Base-by-base conservation (phyloP, 2,113 vertebrate genomes). In the Rynchops niger region DNA sequence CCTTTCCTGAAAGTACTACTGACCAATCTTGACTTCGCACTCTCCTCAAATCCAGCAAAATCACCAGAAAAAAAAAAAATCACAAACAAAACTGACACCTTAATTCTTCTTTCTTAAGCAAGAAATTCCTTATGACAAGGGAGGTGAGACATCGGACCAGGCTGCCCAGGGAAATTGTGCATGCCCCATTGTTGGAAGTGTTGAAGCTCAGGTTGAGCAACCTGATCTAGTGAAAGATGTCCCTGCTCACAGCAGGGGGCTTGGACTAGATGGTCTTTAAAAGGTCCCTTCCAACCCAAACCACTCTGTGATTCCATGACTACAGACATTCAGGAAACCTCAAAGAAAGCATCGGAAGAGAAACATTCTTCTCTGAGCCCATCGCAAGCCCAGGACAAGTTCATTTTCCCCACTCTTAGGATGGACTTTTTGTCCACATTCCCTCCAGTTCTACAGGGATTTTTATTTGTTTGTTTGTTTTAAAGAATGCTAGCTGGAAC, bases 151-250 rank as follows among this genome's bases (percentile, higher is more conserved):
- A 36, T 11, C 52, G 34, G 29, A 76, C 12, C 27, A 62, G 26
- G 25, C 17, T 72, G 25, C 17, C 15, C 38, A 71, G n/a, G 17
- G 9, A 92, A 79, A 27, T 5, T 58, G n/a, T 59, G 56, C 90
- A 92, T 38, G 25, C 2, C 12, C 12, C 7, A 7, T 15, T 3
- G 1, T 0, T 53, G 29, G 26, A 86, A 85, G 32, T 8, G 36
- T 50, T 56, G 20, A 69, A 49, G 9, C 26, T 55, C 40, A 92
- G 30, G 25, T 8, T 90, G 61, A 82, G 15, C n/a, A 88, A 59
- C 4, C 8, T 27, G 7, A 47, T 36, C 23, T 43, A 91, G 15
- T 25, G 27, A 34, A 84, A 90, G 38, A 49, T 13, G 3, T 30
- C 47, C 22, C 30, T 53, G 34, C 2, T 29, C 26, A 40, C 1